Percentiles rank a stretch among this genome's conserved stretches.
These are phyloP conservation scores for Crypturellus undulatus DNA, from an alignment of 2,113 vertebrate species.

Conservation along the genomic window DNA sequence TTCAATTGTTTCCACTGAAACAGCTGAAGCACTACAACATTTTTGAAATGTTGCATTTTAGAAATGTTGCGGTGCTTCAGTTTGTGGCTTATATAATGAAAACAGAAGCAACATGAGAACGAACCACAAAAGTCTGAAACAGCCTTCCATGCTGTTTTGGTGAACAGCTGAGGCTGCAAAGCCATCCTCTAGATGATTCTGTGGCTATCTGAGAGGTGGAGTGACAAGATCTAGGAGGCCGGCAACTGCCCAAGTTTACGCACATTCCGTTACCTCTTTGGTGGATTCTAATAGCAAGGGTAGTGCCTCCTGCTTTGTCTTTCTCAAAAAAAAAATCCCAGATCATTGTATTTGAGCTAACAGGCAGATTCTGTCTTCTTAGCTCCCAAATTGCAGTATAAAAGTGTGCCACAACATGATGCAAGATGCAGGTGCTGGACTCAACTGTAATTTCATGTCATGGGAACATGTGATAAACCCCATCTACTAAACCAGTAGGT, in stretches of 20 bases:
- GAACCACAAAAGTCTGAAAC: not conserved
- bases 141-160: not conserved
- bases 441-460: not conserved
- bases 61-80: not conserved
- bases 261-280: not conserved
- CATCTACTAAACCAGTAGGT: not conserved
- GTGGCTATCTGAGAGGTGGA: not conserved
- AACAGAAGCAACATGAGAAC: not conserved
- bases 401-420: not conserved
- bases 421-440: not conserved
- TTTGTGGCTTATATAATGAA: not conserved
- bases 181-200: not conserved
- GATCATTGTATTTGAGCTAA: rapidly evolving
- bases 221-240: rapidly evolving
- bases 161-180: not conserved
- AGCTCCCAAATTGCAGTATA: not conserved
- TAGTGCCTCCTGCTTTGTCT: not conserved
- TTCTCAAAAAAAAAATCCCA: not conserved
- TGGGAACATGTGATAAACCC: not conserved
- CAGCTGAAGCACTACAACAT: not conserved
- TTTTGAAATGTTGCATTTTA: not conserved
- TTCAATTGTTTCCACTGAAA: not conserved
- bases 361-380: not conserved
- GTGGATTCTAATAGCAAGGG: not conserved
- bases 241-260: not conserved